Evolutionary conservation across 2,113 vertebrate genomes (phyloP).

Genomic region (Clarias macrocephalus): DNA sequence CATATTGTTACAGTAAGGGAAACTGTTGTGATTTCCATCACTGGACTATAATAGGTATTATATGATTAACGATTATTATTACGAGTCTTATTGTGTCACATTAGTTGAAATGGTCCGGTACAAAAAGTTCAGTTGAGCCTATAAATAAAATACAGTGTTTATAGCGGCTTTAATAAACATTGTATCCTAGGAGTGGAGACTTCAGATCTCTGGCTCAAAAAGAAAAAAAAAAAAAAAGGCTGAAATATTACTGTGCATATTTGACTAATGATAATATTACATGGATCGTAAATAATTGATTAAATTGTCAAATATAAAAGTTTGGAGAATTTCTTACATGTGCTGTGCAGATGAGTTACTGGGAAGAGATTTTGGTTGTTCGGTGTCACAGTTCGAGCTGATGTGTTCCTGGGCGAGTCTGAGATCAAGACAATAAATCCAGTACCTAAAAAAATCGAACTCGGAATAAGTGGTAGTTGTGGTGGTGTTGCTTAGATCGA

Average conservation of each 20-base stretch:
- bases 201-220: no score
- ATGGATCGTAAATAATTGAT: not conserved
- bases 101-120: not conserved
- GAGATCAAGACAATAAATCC: not conserved
- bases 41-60: not conserved
- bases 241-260: not conserved
- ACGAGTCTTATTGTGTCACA: not conserved
- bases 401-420: not conserved
- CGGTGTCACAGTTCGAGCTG: not conserved
- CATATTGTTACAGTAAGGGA: not conserved
- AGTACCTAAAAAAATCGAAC: not conserved
- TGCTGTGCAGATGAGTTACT: not conserved
- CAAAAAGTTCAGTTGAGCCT: not conserved
- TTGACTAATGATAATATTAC: not conserved
- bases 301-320: not conserved
- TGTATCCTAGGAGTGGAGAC: not conserved
- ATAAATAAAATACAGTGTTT: not conserved
- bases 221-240: not conserved
- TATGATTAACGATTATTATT: not conserved
- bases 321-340: not conserved
- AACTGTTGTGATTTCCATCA: not conserved
- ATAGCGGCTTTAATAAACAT: not conserved
- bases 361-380: no score
- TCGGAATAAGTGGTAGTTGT: not conserved
- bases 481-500: not conserved